Percentiles rank a stretch among this genome's conserved stretches.
These are phyloP conservation scores for Aradophagus sp. DNA, from an alignment of 1,140 invertebrate species.

Conservation along the genomic window DNA sequence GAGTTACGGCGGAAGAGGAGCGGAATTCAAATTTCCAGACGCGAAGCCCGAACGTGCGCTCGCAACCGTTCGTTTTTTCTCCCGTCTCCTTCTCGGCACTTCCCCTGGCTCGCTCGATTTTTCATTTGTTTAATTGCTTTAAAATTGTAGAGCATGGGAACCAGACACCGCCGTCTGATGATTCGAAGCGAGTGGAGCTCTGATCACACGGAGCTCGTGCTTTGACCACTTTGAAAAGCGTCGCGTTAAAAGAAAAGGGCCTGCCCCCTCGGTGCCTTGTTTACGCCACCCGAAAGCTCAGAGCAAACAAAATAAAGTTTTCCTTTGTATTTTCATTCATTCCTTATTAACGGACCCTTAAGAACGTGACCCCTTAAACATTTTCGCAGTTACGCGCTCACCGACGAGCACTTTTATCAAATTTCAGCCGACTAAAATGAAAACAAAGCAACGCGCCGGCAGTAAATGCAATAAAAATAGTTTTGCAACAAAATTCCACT, in stretches of 20 bases:
- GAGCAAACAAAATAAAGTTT: constrained; percentile 31
- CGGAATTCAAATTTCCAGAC: constrained; percentile 61
- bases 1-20: constrained; percentile 50
- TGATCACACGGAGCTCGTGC: constrained; percentile 47
- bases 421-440: background rate
- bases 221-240: constrained; percentile 54
- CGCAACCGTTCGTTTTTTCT: constrained; percentile 7
- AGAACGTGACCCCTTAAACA: constrained; percentile 15
- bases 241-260: constrained; percentile 45
- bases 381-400: constrained; percentile 10
- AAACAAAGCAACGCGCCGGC: too few relatives aligned
- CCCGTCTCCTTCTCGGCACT: too few relatives aligned
- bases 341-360: constrained; percentile 21
- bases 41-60: constrained; percentile 60
- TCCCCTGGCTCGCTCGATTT: constrained; percentile 34
- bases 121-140: constrained; percentile 65
- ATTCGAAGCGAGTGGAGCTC: constrained; percentile 35
- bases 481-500: too few relatives aligned
- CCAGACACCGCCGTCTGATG: constrained; percentile 47
- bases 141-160: constrained; percentile 66
- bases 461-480: too few relatives aligned
- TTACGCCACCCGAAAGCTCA: constrained; percentile 16
- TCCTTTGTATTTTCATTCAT: constrained; percentile 48
- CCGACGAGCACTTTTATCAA: background rate
- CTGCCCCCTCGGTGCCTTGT: constrained; percentile 28